Base-by-base conservation (phyloP, 2,113 vertebrate species). In the Trinectes maculatus region DNA sequence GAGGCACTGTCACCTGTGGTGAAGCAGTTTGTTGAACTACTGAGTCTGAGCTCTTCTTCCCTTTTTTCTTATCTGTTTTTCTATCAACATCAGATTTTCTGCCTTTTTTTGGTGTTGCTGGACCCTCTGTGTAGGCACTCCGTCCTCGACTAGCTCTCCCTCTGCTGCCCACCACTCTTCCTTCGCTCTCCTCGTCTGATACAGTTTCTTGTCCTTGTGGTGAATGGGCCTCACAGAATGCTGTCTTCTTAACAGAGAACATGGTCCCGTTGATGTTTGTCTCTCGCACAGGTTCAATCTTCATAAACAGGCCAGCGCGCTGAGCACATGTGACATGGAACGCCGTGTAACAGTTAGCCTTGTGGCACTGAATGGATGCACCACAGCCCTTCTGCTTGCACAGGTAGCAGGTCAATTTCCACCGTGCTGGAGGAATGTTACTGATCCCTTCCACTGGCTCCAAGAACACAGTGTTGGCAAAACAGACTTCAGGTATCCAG, bases 401-500 rank as follows among this genome's bases (percentile, higher is more conserved):
- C 87, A 99, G 91, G 67, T 95, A 99, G 83, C 98, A 99, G 0
- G 95, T 96, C 6, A 99, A 93, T 85, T 97, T 99, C 98, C 98
- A 99, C 26, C 96, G 94, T 28, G 97, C 97, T 0, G 94, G 86
- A 0, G 98, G 98, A 82, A 99, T 98, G 85, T 97, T 98, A 55
- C 62, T 89, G 18, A 98, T 94, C 21, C 98, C 97, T 87, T 99
- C 98, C 0, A 99, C 94, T 10, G 98, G 98, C 87, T 99, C 98
- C 80, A 99, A 85, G 84, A 99, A 99, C 47, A 99, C 98, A 0
- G 98, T 99, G 86, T 99, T 99, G 42, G 96, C 95, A 63, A 99
- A 99, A 77, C 97, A 98, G 71, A 99, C 96, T 82, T 99, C 98
- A 0, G 98, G 98, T 77, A 99, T 98, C 98, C 98, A 99, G 85